These are phyloP conservation scores for Triplophysa dalaica DNA, from an alignment of 2,113 vertebrate genomes.

Conservation along the genomic window DNA sequence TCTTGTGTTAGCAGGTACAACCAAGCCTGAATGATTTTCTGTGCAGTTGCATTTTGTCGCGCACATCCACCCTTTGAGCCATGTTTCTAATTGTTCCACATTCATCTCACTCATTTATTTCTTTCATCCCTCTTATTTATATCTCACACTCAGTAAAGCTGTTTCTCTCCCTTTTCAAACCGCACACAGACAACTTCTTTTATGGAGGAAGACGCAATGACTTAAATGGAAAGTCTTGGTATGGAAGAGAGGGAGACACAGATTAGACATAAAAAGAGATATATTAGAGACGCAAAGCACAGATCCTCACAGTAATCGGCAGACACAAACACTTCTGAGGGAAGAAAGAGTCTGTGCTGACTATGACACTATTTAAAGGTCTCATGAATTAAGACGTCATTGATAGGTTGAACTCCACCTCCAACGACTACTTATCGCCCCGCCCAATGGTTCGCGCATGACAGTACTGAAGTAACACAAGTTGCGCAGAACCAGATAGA, in stretches of 20 bases:
- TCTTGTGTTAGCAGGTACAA: not conserved
- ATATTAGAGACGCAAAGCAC: no score
- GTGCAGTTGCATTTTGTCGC: not conserved
- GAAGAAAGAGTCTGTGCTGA: no score
- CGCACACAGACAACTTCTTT: not conserved
- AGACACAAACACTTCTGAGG: no score
- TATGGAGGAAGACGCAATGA: not conserved
- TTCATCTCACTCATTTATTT: not conserved
- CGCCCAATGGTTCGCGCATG: no score
- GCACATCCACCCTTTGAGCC: not conserved
- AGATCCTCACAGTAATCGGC: no score
- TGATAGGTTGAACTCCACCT: no score
- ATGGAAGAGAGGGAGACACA: not conserved
- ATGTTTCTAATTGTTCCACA: slow-evolving; percentile 20
- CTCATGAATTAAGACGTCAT: no score
- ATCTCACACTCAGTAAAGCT: not conserved
- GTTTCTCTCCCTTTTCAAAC: not conserved
- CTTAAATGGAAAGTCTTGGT: not conserved
- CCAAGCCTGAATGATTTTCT: slow-evolving; percentile 14
- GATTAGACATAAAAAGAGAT: not conserved
- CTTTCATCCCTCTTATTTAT: not conserved
- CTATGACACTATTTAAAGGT: no score
- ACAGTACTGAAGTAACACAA: no score
- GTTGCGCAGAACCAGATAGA: no score
- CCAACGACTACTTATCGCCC: no score